Percentiles rank a stretch among this genome's conserved stretches.
Conservation (phyloP, 2,888 invertebrate species). For the Cerastis rubricosa region DNA sequence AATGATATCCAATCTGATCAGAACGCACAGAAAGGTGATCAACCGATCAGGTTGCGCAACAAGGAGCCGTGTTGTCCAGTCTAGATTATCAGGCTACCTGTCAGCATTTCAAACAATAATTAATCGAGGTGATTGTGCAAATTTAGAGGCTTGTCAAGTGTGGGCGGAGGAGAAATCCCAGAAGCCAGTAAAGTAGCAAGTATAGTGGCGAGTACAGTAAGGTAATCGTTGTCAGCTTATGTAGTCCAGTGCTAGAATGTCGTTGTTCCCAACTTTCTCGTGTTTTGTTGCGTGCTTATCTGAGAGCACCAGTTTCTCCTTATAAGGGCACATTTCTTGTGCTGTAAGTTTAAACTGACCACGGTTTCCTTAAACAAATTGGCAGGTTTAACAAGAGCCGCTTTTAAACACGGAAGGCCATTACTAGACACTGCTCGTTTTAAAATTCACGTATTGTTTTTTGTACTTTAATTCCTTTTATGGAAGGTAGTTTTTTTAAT, state of each 20-base stretch:
- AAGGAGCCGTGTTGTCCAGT: conserved; percentile 60
- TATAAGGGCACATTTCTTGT: conserved; percentile 54
- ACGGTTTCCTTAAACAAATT: conserved; percentile 59
- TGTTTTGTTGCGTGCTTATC: conserved; percentile 54
- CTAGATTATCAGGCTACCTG: conserved; percentile 68
- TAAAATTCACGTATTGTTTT: conserved; percentile 35
- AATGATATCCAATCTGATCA: conserved; percentile 65
- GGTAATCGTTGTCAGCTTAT: conserved; percentile 34
- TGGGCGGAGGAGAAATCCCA: conserved; percentile 66
- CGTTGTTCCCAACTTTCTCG: conserved; percentile 61
- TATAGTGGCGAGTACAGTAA: conserved; percentile 24
- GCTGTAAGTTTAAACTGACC: conserved; percentile 53
- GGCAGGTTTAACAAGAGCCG: conserved; percentile 56
- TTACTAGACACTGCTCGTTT: conserved; percentile 28
- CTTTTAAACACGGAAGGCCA: conserved; percentile 51
- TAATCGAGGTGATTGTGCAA: conserved; percentile 73
- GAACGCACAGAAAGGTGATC: conserved; percentile 67
- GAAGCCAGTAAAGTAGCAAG: conserved; percentile 48
- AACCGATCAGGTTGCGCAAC: conserved; percentile 65
- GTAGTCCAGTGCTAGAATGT: conserved; percentile 49
- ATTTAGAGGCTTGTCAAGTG: conserved; percentile 66
- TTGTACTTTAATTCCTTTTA: conserved; percentile 16
- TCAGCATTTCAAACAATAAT: conserved; percentile 72
- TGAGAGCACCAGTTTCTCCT: conserved; percentile 54
- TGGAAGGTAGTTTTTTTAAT: conserved; percentile 7